Conservation (phyloP, 2,797 vertebrate genomes). For the Myotis daubentonii region DNA sequence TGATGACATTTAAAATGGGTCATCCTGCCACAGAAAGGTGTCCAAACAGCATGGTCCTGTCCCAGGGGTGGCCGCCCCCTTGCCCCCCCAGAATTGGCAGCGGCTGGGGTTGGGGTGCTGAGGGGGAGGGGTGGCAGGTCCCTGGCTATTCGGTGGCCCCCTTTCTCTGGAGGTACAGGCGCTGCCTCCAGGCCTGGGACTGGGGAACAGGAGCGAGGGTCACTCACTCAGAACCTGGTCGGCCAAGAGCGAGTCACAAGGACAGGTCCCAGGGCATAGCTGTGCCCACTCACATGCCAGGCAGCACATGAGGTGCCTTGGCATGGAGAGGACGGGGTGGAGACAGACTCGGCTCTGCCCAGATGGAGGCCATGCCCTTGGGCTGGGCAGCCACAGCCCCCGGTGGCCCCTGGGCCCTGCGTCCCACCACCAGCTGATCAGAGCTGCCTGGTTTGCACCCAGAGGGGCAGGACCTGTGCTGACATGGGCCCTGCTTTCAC, state of each 20-base stretch:
- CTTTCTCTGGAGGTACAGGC: too few species aligned
- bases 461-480: background rate
- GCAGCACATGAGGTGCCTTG: background rate
- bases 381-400: background rate
- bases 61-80: background rate
- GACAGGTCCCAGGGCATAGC: accelerated
- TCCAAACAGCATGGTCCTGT: background rate
- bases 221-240: background rate
- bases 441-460: background rate
- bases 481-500: accelerated
- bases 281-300: accelerated
- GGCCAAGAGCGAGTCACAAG: accelerated
- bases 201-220: background rate
- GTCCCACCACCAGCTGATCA: background rate
- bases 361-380: background rate
- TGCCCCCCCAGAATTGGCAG: too few species aligned
- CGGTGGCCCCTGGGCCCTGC: background rate
- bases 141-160: background rate
- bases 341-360: background rate
- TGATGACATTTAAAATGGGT: accelerated
- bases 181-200: background rate
- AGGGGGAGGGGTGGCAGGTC: background rate
- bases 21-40: background rate
- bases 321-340: accelerated
- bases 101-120: too few species aligned